phyloP scores from a whole-genome alignment of 2,888 invertebrate genomes.

The Cheilosia urbana region DNA sequence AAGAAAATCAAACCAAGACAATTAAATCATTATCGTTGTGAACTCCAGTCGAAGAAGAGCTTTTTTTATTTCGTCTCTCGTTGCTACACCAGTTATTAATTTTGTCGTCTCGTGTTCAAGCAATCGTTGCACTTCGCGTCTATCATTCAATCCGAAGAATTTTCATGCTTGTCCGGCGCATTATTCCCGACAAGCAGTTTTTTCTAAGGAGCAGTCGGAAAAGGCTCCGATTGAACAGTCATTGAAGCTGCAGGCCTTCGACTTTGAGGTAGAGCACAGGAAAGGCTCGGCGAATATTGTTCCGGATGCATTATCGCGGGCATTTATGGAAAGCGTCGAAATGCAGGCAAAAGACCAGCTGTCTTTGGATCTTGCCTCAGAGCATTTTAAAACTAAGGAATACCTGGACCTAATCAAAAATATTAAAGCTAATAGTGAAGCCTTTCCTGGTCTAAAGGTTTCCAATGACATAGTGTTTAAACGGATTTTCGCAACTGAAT shows the following conservation, averaged over 20 bases:
- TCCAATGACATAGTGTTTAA: background rate
- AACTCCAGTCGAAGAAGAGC: too few relatives aligned
- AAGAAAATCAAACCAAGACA: too few relatives aligned
- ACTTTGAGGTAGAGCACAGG: slow-evolving; percentile 75
- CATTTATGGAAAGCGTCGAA: slow-evolving; percentile 31
- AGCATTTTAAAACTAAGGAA: background rate
- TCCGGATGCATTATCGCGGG: too few relatives aligned
- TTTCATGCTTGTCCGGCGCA: too few relatives aligned
- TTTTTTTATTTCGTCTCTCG: too few relatives aligned
- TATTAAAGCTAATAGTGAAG: background rate
- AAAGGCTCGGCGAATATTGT: slow-evolving; percentile 76
- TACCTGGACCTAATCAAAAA: background rate
- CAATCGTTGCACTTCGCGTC: too few relatives aligned
- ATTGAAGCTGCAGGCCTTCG: slow-evolving; percentile 68
- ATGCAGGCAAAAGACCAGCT: slow-evolving; percentile 32
- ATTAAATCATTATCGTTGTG: too few relatives aligned
- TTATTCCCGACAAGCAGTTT: too few relatives aligned
- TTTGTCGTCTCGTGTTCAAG: too few relatives aligned
- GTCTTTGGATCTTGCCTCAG: slow-evolving; percentile 28
- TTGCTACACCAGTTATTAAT: too few relatives aligned
- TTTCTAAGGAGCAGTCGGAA: too few relatives aligned
- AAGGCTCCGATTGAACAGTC: slow-evolving; percentile 2
- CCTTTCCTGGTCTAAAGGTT: background rate
- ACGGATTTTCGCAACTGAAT: background rate
- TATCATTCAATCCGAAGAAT: too few relatives aligned